Base-by-base conservation (phyloP, 1,140 invertebrate species). In the Drosophila kurseongensis region DNA sequence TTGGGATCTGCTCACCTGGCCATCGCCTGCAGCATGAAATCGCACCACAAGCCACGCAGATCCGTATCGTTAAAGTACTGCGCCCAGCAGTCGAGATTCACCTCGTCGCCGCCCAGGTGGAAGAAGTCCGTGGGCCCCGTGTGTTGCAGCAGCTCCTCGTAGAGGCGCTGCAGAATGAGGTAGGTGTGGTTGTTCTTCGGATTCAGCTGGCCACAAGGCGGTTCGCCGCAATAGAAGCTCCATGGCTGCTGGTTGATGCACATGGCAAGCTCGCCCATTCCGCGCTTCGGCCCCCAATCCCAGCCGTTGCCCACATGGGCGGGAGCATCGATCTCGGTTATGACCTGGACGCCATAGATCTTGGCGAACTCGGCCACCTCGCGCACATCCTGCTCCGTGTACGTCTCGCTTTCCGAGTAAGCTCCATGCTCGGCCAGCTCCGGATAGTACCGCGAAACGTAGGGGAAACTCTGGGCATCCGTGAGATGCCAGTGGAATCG, bases 401-500 rank as follows among this genome's bases (percentile, higher is more conserved):
- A 97, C 0, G 95, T 93, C 77, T 95, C 94, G 29, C 94, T 93
- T 0, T 94, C 93, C 5, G 94, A 94, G 82, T 97, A 97, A 0
- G 97, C 95, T 13, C 97, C 97, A 75, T 95, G 95, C 65, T 95
- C 94, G 1, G 95, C 94, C 84, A 97, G 92, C 74, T 95, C 93
- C 0, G 97, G 96, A 32, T 95, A 94, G 60, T 94, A 93, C 12
- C 94, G 93, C 4, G 96, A 94, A 38, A 95, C 92, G 69, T 97
- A 94, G 0, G 97, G 96, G 92, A 97, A 97, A 80, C 96, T 97
- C 78, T 98, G 97, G 0, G 95, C 95, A 86, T 97, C 97, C 2
- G 96, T 96, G 0, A 96, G 94, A 83, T 98, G 97, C 96, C 96
- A 97, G 91, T 97, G 97, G 58, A 98, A 95, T 8, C 96, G 95